Base-by-base conservation (phyloP, 2,113 vertebrate species). In the Tragelaphus strepsiceros region DNA sequence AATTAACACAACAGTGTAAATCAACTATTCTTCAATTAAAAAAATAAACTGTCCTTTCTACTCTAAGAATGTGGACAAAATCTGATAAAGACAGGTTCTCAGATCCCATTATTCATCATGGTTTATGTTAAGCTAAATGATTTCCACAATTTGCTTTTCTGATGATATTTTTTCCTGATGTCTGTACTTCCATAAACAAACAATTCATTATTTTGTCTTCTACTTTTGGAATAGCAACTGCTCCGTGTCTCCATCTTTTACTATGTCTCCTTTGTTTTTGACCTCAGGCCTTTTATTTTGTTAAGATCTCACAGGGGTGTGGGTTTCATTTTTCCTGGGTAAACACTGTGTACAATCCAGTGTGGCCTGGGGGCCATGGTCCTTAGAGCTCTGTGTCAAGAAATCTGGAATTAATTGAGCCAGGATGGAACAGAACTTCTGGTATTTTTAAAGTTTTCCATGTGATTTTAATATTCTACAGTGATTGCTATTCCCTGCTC, bases 361-460 rank as follows among this genome's bases (percentile, higher is more conserved):
- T 19, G 71, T 30, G 54, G 4, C 14, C 15, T 5, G 12, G 77
- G 19, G 3, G 0, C 15, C 2, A 17, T 1, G 1, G 2, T 53
- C 19, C 28, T 32, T 6, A 6, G 16, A 67, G 11, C 3, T 5
- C 13, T 2, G 15, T 4, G 8, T 13, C 22, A 58, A 81, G 49
- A 87, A 17, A 56, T n/a, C 3, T 16, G 43, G 22, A 43, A 92
- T 39, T 56, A 77, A 67, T 15, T 54, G n/a, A 53, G 7, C 15
- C 39, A 28, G 19, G 17, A 2, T 19, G 9, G 46, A 67, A 22
- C 6, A 32, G 2, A 22, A 28, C 10, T 53, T 21, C 49, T 35
- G 3, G 1, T 32, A 24, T 15, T 46, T 58, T 49, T 26, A 14
- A 77, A 81, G 24, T 7, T 35, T 82, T 1, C 49, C 28, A 15